Evolutionary conservation across 2,888 invertebrate species (phyloP), one percentile per base, ranked within the genome.

Genomic region (Dryocosmus kuriphilus): DNA sequence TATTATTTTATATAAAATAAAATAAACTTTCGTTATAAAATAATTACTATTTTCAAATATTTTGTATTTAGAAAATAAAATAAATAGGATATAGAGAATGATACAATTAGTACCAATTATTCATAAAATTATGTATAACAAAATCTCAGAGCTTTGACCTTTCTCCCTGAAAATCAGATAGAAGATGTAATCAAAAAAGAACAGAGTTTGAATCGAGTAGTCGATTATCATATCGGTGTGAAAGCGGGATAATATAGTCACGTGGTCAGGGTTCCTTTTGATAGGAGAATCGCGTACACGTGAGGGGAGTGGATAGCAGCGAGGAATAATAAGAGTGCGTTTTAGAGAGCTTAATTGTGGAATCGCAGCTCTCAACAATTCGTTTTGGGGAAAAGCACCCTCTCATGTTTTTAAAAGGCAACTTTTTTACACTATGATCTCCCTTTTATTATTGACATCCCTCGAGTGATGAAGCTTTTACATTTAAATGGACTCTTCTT

Each of bases 161-260:
- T 65, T 38, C 24, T 24, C 24, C 24, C 16, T 35, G 24, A 41
- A 41, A 65, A 65, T 41, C 11, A 27, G 41, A 65, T 65, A 30
- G n/a, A 46, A 46, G 27, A 51, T 51, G 46, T 30, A 67, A 46
- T 67, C 9, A 51, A 51, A 65, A 65, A 67, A 51, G 16, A 22
- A n/a, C 9, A 24, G 4, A n/a, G 19, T n/a, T n/a, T 41, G 4
- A 46, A 46, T 67, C 46, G 30, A 67, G n/a, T 51, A 67, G 19
- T 27, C 30, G 30, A 67, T 46, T 51, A 6, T 46, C n/a, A 9
- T 46, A 38, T 38, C 38, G n/a, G 46, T 51, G 46, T 67, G 16
- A 46, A 67, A 46, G 22, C 24, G 27, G 16, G 46, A 9, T 67
- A 67, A 67, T 67, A 51, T 51, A 67, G 27, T 46, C 30, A 51